These are phyloP conservation scores for Oreortyx pictus DNA, from an alignment of 2,797 vertebrate species.

Conservation along the genomic window DNA sequence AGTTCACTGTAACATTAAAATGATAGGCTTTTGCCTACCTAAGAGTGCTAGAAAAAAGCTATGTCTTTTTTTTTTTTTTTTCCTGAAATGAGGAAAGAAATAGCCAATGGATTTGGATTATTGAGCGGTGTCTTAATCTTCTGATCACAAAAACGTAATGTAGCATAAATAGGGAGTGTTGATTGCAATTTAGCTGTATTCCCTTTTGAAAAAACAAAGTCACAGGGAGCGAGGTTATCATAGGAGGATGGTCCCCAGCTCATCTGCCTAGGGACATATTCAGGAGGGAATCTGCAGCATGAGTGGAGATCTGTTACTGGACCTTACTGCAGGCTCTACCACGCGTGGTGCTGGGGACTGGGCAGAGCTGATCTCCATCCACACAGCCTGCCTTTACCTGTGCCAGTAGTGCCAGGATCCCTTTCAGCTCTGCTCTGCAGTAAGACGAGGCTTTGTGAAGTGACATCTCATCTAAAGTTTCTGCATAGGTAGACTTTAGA, in stretches of 20 bases:
- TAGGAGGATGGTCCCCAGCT: neutral
- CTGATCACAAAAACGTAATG: neutral
- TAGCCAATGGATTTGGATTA: neutral
- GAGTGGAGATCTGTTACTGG: rapidly evolving
- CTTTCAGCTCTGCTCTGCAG: neutral
- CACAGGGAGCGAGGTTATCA: neutral
- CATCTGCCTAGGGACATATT: neutral
- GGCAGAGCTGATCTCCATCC: neutral
- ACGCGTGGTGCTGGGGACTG: neutral
- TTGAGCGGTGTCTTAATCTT: neutral
- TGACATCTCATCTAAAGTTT: neutral
- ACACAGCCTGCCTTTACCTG: neutral
- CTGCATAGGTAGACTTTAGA: constrained; percentile 34
- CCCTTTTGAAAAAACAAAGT: neutral
- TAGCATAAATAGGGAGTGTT: neutral
- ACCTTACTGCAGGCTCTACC: too few relatives aligned
- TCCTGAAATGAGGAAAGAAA: neutral
- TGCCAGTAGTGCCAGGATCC: neutral
- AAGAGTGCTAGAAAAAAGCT: neutral
- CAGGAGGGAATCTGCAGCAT: neutral
- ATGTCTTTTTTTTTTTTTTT: neutral
- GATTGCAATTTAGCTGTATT: neutral
- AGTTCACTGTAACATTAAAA: neutral
- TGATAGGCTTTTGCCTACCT: neutral
- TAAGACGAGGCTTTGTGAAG: neutral